Evolutionary conservation across 2,888 invertebrate species (phyloP), one percentile per base, ranked within the genome.

Genomic region (Cyclophora albipunctata): DNA sequence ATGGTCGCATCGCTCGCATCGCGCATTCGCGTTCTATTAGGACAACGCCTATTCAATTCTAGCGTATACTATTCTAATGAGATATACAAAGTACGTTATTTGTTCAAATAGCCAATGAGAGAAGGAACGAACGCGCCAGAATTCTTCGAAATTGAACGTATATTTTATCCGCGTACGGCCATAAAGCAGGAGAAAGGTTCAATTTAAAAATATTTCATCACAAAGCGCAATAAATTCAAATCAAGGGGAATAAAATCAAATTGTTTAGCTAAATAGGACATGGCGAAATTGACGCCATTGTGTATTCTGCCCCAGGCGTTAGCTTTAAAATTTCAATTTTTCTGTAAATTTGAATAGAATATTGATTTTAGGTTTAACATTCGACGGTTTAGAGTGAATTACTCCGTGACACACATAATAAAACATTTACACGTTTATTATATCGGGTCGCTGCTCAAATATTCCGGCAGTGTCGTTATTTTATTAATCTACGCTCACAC

Each of bases 321-420:
- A 58, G 59, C 50, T 60, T 60, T 54, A 62, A 57, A 59, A 62
- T 67, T 68, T 69, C 56, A 57, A 65, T 63, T 69, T 68, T 70
- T 55, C 55, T 49, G 60, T 65, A 61, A 69, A 69, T 63, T 66
- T 62, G 58, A 55, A 62, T 64, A 60, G 69, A 66, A 66, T 68
- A 66, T 64, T 67, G 63, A 68, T 62, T 67, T 63, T 63, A 56
- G 50, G 48, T 55, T 54, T 58, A 43, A 43, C 43, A 34, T 43
- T 43, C 43, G 43, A 43, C 43, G 43, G 62, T 63, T 60, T 58
- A 49, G 45, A 48, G 49, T 46, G 52, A 53, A 53, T 56, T 58
- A 50, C 50, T 54, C 54, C 49, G 56, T 51, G 55, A 52, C 51
- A 47, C 50, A 49, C 55, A 49, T 58, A 20, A 50, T 57, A 54